phyloP scores from a whole-genome alignment of 2,113 vertebrate genomes.

The Canis aureus region DNA sequence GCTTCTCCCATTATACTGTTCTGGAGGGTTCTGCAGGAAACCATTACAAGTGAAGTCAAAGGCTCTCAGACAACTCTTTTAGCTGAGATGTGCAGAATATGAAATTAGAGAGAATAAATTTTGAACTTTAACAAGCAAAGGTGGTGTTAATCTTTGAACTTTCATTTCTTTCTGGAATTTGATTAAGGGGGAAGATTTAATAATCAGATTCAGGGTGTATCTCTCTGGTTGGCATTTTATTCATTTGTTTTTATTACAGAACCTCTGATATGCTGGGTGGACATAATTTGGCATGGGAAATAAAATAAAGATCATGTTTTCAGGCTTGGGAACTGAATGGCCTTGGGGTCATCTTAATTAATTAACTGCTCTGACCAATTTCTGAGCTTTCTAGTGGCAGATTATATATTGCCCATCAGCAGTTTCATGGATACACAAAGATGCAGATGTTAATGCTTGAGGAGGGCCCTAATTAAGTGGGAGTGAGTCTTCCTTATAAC shows the following conservation, averaged over 20 bases:
- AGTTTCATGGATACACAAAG: background rate
- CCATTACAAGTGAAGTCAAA: background rate
- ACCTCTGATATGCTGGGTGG: background rate
- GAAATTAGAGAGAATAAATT: background rate
- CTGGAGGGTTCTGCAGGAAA: background rate
- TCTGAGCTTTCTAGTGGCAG: background rate
- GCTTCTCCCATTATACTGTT: background rate
- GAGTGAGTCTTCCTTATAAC: background rate
- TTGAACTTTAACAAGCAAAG: background rate
- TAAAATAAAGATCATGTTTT: constrained; percentile 15
- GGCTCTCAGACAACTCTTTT: background rate
- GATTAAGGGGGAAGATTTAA: background rate
- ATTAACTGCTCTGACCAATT: background rate
- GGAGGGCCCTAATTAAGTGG: background rate
- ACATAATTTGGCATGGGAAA: constrained; percentile 1
- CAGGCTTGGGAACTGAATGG: background rate
- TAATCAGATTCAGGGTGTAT: background rate
- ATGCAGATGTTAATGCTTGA: background rate
- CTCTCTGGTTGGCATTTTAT: background rate
- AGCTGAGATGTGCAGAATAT: background rate
- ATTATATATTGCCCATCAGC: background rate
- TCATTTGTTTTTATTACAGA: constrained; percentile 26
- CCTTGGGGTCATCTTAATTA: background rate
- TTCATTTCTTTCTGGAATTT: constrained; percentile 36
- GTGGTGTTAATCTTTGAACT: constrained; percentile 7